Percentiles rank a stretch among this genome's conserved stretches.
phyloP scores from a whole-genome alignment of 1,140 invertebrate species.

The Drosophila melanica region DNA sequence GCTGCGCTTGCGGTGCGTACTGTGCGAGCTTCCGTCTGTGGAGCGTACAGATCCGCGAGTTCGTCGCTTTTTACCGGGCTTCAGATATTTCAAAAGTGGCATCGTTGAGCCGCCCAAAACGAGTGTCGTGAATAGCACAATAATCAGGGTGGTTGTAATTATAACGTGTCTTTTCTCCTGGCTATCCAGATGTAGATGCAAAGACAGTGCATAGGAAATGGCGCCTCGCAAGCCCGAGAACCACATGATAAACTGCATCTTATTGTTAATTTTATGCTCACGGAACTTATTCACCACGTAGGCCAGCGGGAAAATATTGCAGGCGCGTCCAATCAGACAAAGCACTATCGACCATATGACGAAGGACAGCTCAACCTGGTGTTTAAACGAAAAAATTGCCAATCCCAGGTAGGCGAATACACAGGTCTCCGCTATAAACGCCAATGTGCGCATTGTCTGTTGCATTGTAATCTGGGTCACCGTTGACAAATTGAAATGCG shows the following conservation, averaged over 20 bases:
- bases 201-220: slow-evolving; percentile 98
- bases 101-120: slow-evolving; percentile 98
- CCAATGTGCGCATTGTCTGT: slow-evolving; percentile 98
- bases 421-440: slow-evolving; percentile 99
- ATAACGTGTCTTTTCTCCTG: slow-evolving; percentile 97
- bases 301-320: slow-evolving; percentile 98
- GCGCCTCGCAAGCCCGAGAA: slow-evolving; percentile 98
- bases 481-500: slow-evolving; percentile 98
- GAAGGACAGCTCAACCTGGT: slow-evolving; percentile 91
- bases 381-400: slow-evolving; percentile 98
- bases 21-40: slow-evolving; percentile 44
- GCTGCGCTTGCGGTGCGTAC: slow-evolving; percentile 88
- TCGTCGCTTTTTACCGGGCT: slow-evolving; percentile 85
- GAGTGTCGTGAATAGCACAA: slow-evolving; percentile 97
- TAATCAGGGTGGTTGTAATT: slow-evolving; percentile 98
- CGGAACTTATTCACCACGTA: slow-evolving; percentile 97
- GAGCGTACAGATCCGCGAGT: slow-evolving; percentile 35
- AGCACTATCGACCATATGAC: slow-evolving; percentile 97
- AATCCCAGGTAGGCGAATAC: slow-evolving; percentile 99
- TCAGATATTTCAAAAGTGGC: slow-evolving; percentile 95
- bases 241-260: slow-evolving; percentile 99
- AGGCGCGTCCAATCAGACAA: slow-evolving; percentile 95
- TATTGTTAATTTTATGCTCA: slow-evolving; percentile 98
- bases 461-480: slow-evolving; percentile 99
- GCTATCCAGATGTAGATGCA: slow-evolving; percentile 96